Conservation (phyloP, 2,797 vertebrate species). For the Alauda arvensis region DNA sequence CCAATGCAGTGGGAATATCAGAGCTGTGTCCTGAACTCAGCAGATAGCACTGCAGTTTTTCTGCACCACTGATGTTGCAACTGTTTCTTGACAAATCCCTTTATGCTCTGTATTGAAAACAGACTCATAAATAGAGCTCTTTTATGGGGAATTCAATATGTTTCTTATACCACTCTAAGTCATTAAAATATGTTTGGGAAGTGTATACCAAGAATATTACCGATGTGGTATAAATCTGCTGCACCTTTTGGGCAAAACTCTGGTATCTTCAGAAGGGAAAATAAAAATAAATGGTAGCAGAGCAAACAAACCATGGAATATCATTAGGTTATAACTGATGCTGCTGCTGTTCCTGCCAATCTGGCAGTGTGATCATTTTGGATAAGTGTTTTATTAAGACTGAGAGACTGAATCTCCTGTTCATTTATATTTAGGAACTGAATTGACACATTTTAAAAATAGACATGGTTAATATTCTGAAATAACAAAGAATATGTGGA, state of each 20-base stretch:
- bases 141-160: constrained; percentile 46
- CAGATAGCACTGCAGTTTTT: constrained; percentile 30
- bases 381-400: constrained; percentile 4
- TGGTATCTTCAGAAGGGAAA: constrained; percentile 3
- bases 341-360: neutral
- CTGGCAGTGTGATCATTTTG: constrained; percentile 14
- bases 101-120: constrained; percentile 52
- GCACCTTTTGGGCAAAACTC: constrained; percentile 1
- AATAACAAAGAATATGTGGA: constrained; percentile 12
- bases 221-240: neutral
- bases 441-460: neutral
- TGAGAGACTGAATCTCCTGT: neutral
- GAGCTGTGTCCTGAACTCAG: neutral
- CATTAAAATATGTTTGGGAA: constrained; percentile 28
- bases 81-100: constrained; percentile 64
- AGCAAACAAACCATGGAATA: neutral
- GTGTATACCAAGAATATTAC: neutral
- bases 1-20: neutral
- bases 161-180: constrained; percentile 46
- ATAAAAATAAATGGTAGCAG: neutral
- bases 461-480: constrained; percentile 9
- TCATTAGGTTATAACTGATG: neutral
- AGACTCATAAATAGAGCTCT: constrained; percentile 48
- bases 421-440: neutral
- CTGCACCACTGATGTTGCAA: constrained; percentile 42